Evolutionary conservation across 2,113 vertebrate species (phyloP).

Genomic region (Fukomys damarensis): DNA sequence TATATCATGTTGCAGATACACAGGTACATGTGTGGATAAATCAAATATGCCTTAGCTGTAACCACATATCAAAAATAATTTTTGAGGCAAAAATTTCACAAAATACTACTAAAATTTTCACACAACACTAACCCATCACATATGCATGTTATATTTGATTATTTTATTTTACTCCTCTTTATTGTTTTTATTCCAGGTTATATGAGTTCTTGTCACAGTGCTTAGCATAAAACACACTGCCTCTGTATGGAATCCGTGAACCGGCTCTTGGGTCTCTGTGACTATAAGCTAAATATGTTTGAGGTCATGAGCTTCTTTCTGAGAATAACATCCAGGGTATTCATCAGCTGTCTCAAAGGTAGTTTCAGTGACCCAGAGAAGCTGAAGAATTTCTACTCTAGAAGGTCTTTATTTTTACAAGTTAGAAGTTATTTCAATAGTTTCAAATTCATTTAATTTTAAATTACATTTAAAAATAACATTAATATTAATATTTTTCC

Average conservation of each 20-base stretch:
- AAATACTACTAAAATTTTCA: not conserved
- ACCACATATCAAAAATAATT: not conserved
- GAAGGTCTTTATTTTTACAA: not conserved
- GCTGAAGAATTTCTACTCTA: not conserved
- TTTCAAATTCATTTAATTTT: constrained; percentile 15
- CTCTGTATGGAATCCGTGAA: no score
- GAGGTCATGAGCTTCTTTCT: not conserved
- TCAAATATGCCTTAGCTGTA: not conserved
- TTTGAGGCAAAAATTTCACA: not conserved
- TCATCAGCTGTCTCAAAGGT: not conserved
- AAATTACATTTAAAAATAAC: constrained; percentile 6
- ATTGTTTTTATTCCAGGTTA: not conserved
- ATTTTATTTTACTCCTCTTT: not conserved
- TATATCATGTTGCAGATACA: not conserved
- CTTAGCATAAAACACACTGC: not conserved
- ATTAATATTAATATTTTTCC: not conserved
- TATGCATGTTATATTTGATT: not conserved
- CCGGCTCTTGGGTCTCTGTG: not conserved
- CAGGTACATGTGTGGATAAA: not conserved
- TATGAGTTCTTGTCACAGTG: not conserved
- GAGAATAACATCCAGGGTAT: not conserved
- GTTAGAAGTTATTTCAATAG: constrained; percentile 8
- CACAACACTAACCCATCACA: not conserved
- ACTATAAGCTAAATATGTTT: not conserved
- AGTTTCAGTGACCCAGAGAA: not conserved